Evolutionary conservation across 1,140 invertebrate genomes (phyloP), one percentile per base, ranked within the genome.

Genomic region (Hormaphis cornu): DNA sequence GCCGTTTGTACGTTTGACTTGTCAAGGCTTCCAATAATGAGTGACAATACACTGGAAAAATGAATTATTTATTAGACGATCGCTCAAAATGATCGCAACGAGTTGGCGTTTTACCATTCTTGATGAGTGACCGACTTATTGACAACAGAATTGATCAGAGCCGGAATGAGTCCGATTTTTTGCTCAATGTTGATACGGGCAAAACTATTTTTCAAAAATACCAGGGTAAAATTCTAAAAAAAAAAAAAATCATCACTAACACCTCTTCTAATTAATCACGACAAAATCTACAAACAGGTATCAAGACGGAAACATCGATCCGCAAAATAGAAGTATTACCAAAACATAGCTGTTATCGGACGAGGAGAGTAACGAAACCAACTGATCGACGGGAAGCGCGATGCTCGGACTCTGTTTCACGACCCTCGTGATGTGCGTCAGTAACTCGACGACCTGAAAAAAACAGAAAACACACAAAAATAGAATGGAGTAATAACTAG

Each of bases 141-240:
- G 74, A 91, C 87, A 22, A 93, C 80, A 72, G 90, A 86, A 75
- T 87, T 86, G 16, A 96, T 79, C 56, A 97, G 75, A 70, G 82
- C 81, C 22, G 91, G 88, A 18, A 92, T 81, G 53, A 95, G 78
- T 74, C 86, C 84, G 5, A 86, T 82, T 79, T 94, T 91, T 73
- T 89, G 85, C 16, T 86, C 85, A 40, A 84, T 78, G 35, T 87
- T 82, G 72, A 95, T 79, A 71, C 93, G 80, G 2, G 91, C 90
- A 81, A 86, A 96, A 18, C 93, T 92, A 84, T 95, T 85, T 78
- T 91, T 93, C 48, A 96, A 89, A 76, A 95, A 97, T 75, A 96
- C 92, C 63, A 95, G 91, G 48, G 90, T 88, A 77, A 97, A 95
- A 80, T 97, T 97, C 87, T 94, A 80, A 26, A 86, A 83, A 72